Percentiles rank a stretch among this genome's conserved stretches.
Evolutionary conservation across 2,797 vertebrate species (phyloP).

Genomic region (Furcifer pardalis): DNA sequence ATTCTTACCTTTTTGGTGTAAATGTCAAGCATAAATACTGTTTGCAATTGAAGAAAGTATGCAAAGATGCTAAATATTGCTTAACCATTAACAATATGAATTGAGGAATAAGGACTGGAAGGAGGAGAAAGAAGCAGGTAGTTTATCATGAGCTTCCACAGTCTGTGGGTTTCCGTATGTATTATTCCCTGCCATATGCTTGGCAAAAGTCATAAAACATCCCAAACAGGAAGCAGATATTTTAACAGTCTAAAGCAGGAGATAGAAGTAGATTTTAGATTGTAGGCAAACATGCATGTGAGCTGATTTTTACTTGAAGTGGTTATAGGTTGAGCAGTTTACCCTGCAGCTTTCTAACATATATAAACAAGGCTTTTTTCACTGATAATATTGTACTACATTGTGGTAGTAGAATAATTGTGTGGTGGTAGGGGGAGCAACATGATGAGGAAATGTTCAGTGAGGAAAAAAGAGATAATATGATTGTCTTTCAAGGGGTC

Average conservation of each 20-base stretch:
- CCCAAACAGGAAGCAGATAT: no score
- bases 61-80: slow-evolving; percentile 18
- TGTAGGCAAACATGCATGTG: not conserved
- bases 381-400: slow-evolving; percentile 52
- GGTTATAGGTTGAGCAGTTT: not conserved
- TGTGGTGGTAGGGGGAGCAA: slow-evolving; percentile 45
- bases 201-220: not conserved
- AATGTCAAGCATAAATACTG: slow-evolving; percentile 9
- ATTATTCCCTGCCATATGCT: not conserved
- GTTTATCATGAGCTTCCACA: slow-evolving; percentile 29
- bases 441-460: slow-evolving; percentile 51
- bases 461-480: slow-evolving; percentile 56
- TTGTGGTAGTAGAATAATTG: slow-evolving; percentile 49
- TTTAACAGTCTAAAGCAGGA: not conserved
- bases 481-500: slow-evolving; percentile 73
- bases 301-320: not conserved
- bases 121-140: slow-evolving; percentile 17
- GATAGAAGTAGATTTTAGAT: not conserved
- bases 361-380: slow-evolving; percentile 55
- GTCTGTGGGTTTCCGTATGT: not conserved
- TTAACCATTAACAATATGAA: slow-evolving; percentile 9
- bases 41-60: slow-evolving; percentile 16
- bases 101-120: not conserved
- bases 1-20: slow-evolving; percentile 44
- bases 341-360: slow-evolving; percentile 58